Percentiles rank a stretch among this genome's conserved stretches.
phyloP scores from a whole-genome alignment of 2,888 invertebrate genomes.

The Rambutsinella grinnellia region DNA sequence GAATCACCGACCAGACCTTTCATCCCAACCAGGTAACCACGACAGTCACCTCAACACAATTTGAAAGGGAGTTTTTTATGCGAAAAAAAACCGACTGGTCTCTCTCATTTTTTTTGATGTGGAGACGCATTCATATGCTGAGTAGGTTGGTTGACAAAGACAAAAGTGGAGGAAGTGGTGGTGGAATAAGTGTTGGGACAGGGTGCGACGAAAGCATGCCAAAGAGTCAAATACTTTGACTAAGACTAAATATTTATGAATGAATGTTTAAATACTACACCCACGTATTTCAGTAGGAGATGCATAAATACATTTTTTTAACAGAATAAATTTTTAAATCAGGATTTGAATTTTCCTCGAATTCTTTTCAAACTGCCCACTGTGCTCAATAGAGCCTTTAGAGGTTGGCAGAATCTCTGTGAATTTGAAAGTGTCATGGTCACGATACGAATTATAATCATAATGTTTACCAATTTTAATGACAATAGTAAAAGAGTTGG shows the following conservation, averaged over 20 bases:
- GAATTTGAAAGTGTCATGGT: constrained; percentile 17
- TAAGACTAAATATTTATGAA: background rate
- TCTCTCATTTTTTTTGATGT: background rate
- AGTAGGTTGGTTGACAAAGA: background rate
- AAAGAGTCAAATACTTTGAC: constrained; percentile 2
- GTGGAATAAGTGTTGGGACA: background rate
- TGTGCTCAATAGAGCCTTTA: no score
- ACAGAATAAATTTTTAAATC: background rate
- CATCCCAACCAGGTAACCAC: constrained; percentile 32
- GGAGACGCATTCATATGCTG: no score
- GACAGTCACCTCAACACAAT: constrained; percentile 24
- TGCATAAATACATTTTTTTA: background rate
- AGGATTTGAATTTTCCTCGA: no score
- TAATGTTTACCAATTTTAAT: constrained; percentile 8
- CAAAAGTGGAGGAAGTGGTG: background rate
- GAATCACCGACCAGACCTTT: no score
- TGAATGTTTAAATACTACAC: background rate
- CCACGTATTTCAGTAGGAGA: background rate
- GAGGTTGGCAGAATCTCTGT: no score
- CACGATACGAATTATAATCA: constrained; percentile 5
- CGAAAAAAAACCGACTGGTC: background rate
- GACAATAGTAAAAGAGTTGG: background rate
- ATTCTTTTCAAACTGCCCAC: no score
- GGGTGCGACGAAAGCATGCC: constrained; percentile 32
- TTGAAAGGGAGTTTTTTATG: background rate